phyloP scores from a whole-genome alignment of 2,888 invertebrate species.

The Eristalis tenax region DNA sequence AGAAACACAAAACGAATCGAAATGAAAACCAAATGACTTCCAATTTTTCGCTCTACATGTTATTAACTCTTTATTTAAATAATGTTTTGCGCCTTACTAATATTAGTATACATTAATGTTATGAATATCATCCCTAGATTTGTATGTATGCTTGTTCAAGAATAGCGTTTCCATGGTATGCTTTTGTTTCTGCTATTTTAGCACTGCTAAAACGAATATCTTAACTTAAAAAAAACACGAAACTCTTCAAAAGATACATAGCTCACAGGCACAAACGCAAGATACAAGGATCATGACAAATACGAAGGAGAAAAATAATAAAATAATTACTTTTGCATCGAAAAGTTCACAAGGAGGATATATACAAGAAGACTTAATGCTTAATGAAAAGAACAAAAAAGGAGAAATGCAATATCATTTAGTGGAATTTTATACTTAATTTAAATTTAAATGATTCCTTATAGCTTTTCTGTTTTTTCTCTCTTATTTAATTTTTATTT shows the following conservation, averaged over 20 bases:
- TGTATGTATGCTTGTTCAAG: conserved; percentile 16
- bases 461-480: conserved; percentile 12
- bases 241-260: conserved; percentile 9
- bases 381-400: conserved; percentile 26
- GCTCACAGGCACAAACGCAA: neutral
- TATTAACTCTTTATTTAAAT: conserved; percentile 64
- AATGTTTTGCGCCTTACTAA: conserved; percentile 58
- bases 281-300: neutral
- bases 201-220: conserved; percentile 49
- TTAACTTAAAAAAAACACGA: conserved; percentile 1
- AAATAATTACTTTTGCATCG: conserved; percentile 36
- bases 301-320: conserved; percentile 28
- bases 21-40: neutral
- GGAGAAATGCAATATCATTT: conserved; percentile 65
- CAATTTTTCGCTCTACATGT: conserved; percentile 20
- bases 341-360: conserved; percentile 47
- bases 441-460: conserved; percentile 36
- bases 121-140: conserved; percentile 43
- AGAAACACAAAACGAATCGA: neutral
- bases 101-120: conserved; percentile 53
- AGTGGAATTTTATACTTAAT: conserved; percentile 61
- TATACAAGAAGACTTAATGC: conserved; percentile 58
- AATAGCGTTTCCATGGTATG: conserved; percentile 21
- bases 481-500: neutral
- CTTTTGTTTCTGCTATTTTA: conserved; percentile 17